Percentiles rank a stretch among this genome's conserved stretches.
Evolutionary conservation across 1,140 invertebrate genomes (phyloP).

Genomic region (Uloborus diversus): DNA sequence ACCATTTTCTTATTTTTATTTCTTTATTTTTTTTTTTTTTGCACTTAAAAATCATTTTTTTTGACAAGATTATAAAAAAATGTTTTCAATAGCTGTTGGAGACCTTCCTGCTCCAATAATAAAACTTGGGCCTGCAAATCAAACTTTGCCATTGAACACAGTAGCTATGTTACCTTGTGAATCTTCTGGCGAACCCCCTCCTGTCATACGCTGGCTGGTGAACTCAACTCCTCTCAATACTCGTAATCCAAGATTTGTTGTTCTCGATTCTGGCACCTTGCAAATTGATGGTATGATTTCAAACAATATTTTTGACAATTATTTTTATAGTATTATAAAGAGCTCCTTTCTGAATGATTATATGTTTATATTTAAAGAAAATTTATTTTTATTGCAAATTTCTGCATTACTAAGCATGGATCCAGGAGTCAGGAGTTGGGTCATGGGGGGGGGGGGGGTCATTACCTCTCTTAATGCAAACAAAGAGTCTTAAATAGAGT

Average conservation of each 20-base stretch:
- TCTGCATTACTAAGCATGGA: too few species aligned
- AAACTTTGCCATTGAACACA: conserved; percentile 83
- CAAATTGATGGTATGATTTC: conserved; percentile 77
- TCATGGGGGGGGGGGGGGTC: too few species aligned
- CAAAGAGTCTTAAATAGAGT: too few species aligned
- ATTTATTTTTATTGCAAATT: background rate
- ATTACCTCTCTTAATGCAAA: too few species aligned
- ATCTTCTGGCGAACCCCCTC: conserved; percentile 75
- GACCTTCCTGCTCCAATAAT: conserved; percentile 92
- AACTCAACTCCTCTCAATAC: conserved; percentile 49
- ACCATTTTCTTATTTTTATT: too few species aligned
- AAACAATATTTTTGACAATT: background rate
- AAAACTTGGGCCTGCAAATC: conserved; percentile 88
- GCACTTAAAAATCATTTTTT: too few species aligned
- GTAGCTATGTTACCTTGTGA: conserved; percentile 85
- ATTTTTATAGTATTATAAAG: background rate
- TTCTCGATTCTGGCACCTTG: conserved; percentile 77
- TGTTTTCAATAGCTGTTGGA: conserved; percentile 73
- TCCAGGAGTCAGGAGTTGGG: too few species aligned
- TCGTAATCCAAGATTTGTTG: conserved; percentile 64
- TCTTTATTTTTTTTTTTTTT: too few species aligned
- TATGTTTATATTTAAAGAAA: background rate
- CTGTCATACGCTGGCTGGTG: conserved; percentile 78
- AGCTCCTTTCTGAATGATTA: too few species aligned
- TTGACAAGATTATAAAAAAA: too few species aligned